phyloP scores from a whole-genome alignment of 2,113 vertebrate genomes.

The Hemichromis elongatus region DNA sequence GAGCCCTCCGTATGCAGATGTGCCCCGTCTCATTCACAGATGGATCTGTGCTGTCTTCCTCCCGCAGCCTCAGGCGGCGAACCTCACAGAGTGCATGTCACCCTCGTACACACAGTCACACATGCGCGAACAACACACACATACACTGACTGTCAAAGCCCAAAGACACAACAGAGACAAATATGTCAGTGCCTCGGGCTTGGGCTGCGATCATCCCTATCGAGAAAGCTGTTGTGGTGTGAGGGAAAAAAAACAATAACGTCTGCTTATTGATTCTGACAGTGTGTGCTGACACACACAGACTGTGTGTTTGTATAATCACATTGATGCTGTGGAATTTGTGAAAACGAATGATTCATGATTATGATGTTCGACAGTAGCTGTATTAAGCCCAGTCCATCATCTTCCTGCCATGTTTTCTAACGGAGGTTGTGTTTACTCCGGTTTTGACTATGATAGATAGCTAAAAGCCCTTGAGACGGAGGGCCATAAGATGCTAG shows the following conservation, averaged over 20 bases:
- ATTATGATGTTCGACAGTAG: constrained; percentile 11
- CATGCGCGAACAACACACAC: not conserved
- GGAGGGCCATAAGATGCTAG: constrained; percentile 2
- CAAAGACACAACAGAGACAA: constrained; percentile 41
- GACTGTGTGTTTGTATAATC: constrained; percentile 48
- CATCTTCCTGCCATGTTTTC: not conserved
- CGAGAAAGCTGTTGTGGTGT: constrained; percentile 39
- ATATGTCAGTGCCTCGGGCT: constrained; percentile 56
- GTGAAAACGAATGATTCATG: constrained; percentile 24
- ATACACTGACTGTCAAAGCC: constrained; percentile 28
- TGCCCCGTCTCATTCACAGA: constrained; percentile 23
- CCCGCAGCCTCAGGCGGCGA: constrained; percentile 33
- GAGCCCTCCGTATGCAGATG: constrained; percentile 48
- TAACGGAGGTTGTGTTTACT: constrained; percentile 10
- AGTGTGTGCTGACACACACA: constrained; percentile 28
- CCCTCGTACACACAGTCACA: not conserved
- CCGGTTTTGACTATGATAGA: not conserved
- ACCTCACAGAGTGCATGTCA: constrained; percentile 25
- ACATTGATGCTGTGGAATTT: constrained; percentile 31
- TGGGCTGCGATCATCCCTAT: constrained; percentile 37
- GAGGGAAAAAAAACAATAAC: not conserved
- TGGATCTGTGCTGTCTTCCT: constrained; percentile 40
- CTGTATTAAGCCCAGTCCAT: constrained; percentile 24
- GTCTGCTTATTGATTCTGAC: constrained; percentile 56
- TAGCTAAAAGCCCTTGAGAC: constrained; percentile 1